phyloP scores from a whole-genome alignment of 2,888 invertebrate genomes.

The Creontiades dilutus region DNA sequence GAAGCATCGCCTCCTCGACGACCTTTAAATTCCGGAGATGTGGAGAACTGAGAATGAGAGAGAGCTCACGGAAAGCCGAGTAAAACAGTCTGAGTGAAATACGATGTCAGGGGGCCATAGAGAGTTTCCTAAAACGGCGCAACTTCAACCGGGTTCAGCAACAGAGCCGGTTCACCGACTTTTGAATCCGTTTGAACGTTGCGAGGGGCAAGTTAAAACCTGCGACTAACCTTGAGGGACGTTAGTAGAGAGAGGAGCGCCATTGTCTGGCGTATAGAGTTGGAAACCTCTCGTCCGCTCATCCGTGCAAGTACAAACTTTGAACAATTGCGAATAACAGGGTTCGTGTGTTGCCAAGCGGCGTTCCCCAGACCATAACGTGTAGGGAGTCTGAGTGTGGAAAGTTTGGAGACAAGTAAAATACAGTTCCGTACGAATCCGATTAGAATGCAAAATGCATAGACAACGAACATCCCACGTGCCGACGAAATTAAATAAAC shows the following conservation, averaged over 20 bases:
- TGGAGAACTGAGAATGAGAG: not conserved
- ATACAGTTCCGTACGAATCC: too few species aligned
- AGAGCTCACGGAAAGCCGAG: not conserved
- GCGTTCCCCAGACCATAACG: too few species aligned
- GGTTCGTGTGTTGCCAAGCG: not conserved
- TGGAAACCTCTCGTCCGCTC: not conserved
- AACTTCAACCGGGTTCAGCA: not conserved
- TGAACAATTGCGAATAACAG: constrained; percentile 12
- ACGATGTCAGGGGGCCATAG: not conserved
- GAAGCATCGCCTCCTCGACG: not conserved
- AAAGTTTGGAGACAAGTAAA: too few species aligned
- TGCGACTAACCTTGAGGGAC: not conserved
- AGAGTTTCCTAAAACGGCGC: not conserved
- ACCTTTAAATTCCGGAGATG: constrained; percentile 17
- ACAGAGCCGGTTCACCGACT: not conserved
- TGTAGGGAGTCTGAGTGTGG: too few species aligned
- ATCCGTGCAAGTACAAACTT: not conserved
- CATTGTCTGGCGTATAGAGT: constrained; percentile 14
- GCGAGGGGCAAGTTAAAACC: constrained; percentile 2
- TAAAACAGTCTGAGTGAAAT: constrained; percentile 24
- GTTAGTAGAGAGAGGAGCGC: not conserved
- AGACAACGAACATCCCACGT: too few species aligned
- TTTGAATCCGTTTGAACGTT: not conserved
- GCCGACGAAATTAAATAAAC: too few species aligned
- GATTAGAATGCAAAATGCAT: too few species aligned